Percentiles rank a stretch among this genome's conserved stretches.
Evolutionary conservation across 1,140 invertebrate genomes (phyloP).

Genomic region (Panulirus ornatus): DNA sequence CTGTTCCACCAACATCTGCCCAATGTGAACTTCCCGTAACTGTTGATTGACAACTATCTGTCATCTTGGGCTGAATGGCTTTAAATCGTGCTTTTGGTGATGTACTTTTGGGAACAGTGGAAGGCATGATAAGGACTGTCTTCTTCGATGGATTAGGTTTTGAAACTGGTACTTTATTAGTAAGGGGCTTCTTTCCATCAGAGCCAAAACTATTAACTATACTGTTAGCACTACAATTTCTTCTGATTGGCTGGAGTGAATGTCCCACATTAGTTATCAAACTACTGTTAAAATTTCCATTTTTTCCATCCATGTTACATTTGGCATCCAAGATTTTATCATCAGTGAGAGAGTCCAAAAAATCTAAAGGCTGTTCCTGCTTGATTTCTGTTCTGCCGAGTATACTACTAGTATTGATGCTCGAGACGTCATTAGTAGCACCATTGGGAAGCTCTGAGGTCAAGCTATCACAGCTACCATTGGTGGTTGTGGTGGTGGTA

Average conservation of each 20-base stretch:
- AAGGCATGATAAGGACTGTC: conserved; percentile 50
- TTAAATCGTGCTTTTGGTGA: conserved; percentile 59
- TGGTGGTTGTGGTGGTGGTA: conserved; percentile 21
- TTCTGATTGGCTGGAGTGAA: not conserved
- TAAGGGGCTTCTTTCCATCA: conserved; percentile 6
- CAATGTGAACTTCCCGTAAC: conserved; percentile 34
- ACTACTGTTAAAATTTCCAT: conserved; percentile 39
- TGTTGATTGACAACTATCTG: conserved; percentile 20
- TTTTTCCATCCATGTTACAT: conserved; percentile 34
- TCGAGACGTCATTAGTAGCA: conserved; percentile 24
- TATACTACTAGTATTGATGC: conserved; percentile 1
- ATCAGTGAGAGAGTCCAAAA: conserved; percentile 61
- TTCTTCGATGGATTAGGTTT: conserved; percentile 47
- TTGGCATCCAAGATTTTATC: conserved; percentile 48
- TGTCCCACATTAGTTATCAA: conserved; percentile 45
- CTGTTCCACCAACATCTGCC: conserved; percentile 11
- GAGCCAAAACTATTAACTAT: not conserved
- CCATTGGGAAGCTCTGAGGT: conserved; percentile 51
- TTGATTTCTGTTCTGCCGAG: conserved; percentile 19
- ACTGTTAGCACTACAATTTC: conserved; percentile 4
- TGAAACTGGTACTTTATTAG: not conserved
- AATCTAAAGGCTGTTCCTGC: conserved; percentile 59
- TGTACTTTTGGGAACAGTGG: conserved; percentile 33
- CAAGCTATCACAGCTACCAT: conserved; percentile 59
- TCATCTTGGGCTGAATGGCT: conserved; percentile 61